Evolutionary conservation across 1,140 invertebrate genomes (phyloP).

Genomic region (Dendrolimus punctatus): DNA sequence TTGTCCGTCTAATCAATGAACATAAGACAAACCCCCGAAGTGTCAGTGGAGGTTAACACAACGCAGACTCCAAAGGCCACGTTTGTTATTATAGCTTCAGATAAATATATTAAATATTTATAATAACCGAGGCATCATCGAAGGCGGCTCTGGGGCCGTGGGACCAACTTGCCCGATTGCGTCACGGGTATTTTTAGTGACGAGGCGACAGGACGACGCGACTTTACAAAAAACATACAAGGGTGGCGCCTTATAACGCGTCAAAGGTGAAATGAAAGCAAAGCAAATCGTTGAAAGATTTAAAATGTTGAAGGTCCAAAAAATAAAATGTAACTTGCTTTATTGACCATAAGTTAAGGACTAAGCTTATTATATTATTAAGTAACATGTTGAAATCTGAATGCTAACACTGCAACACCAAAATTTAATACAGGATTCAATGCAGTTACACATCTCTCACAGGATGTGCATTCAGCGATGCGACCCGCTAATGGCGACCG

Average conservation of each 20-base stretch:
- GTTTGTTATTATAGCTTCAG: too few species aligned
- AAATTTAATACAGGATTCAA: constrained; percentile 1
- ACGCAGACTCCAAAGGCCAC: too few species aligned
- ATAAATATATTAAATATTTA: constrained; percentile 64
- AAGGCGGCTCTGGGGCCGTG: constrained; percentile 42
- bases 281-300: background rate
- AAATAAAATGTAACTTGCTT: background rate
- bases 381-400: background rate
- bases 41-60: too few species aligned
- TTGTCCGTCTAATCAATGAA: too few species aligned
- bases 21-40: too few species aligned
- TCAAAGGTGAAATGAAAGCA: constrained; percentile 13
- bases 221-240: constrained; percentile 49
- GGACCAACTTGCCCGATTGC: constrained; percentile 48
- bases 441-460: constrained; percentile 19
- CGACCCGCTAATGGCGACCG: constrained; percentile 48
- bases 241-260: constrained; percentile 37
- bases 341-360: background rate
- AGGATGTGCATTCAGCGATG: constrained; percentile 42
- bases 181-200: constrained; percentile 65
- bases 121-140: constrained; percentile 26
- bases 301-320: background rate
- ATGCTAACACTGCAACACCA: background rate
- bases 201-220: constrained; percentile 43
- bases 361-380: background rate